Evolutionary conservation across 2,888 invertebrate genomes (phyloP).

Genomic region (Drosophila phalerata): DNA sequence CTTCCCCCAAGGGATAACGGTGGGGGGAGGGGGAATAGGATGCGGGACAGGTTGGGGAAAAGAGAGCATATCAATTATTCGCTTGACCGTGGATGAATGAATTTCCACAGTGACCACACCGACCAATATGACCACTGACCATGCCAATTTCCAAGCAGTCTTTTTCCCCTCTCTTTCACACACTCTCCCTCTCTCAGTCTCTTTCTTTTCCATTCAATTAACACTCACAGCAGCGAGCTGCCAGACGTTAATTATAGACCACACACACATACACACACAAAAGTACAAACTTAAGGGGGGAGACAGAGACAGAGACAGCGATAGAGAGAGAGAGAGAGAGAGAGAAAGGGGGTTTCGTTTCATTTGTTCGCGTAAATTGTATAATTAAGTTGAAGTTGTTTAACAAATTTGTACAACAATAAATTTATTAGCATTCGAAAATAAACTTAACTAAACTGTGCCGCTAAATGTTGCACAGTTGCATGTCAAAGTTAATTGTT

Average conservation of each 20-base stretch:
- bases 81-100: constrained; percentile 10
- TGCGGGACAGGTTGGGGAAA: background rate
- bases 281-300: constrained; percentile 1
- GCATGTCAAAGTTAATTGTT: constrained; percentile 74
- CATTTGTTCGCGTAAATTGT: constrained; percentile 73
- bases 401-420: constrained; percentile 78
- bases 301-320: background rate
- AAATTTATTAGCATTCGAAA: constrained; percentile 68
- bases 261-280: constrained; percentile 29
- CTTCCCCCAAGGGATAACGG: background rate
- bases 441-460: constrained; percentile 15
- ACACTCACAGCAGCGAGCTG: constrained; percentile 58
- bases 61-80: constrained; percentile 33
- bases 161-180: background rate
- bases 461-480: constrained; percentile 49
- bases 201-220: constrained; percentile 56
- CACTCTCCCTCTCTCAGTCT: background rate
- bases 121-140: constrained; percentile 7
- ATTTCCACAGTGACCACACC: constrained; percentile 13
- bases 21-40: too few species aligned
- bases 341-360: constrained; percentile 32
- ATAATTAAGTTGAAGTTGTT: constrained; percentile 78
- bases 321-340: background rate
- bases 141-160: constrained; percentile 22
- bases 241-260: constrained; percentile 71